Evolutionary conservation across 2,888 invertebrate species (phyloP), one percentile per base, ranked within the genome.

Genomic region (Eledona agricola): DNA sequence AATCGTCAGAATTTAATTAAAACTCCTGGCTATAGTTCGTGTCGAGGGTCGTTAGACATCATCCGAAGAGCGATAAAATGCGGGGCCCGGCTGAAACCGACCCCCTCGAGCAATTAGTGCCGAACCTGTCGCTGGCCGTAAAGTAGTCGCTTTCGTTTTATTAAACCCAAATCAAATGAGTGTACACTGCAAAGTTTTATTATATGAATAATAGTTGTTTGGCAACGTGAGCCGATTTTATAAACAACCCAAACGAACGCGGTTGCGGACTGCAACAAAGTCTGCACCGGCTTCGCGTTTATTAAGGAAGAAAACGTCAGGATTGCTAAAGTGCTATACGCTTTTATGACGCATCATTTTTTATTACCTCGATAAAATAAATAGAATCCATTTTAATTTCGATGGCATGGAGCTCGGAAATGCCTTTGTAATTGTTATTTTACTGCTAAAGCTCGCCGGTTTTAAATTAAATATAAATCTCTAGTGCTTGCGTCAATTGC

Each of bases 381-480:
- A 54, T 50, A 50, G 54, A 54, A 54, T 50, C 54, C 54, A 50
- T 54, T 54, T 50, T 54, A 54, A 54, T 54, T 54, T 50, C 43
- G 50, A 54, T 54, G 31, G 50, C 37, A 43, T 35, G 16, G 13
- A 43, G 37, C 50, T 23, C 13, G 50, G 53, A 49, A 53, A 49
- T 49, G 49, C 43, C 22, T 45, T 50, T 54, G 50, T 50, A 54
- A 54, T 51, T 51, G 51, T 51, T 51, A 45, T 54, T 54, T 54
- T 54, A 54, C 50, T 37, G 43, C 50, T n/a, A 31, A 29, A 49
- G 49, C 49, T 49, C 9, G 22, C 37, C 38, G 26, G 49, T 35
- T 54, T 49, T 29, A 54, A 54, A 54, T 50, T 54, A 54, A 54
- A 50, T 43, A 54, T 42, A 50, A 54, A 50, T 43, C 54, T 53